Evolutionary conservation across 2,888 invertebrate genomes (phyloP), one percentile per base, ranked within the genome.

Genomic region (Drosophila barbarae): DNA sequence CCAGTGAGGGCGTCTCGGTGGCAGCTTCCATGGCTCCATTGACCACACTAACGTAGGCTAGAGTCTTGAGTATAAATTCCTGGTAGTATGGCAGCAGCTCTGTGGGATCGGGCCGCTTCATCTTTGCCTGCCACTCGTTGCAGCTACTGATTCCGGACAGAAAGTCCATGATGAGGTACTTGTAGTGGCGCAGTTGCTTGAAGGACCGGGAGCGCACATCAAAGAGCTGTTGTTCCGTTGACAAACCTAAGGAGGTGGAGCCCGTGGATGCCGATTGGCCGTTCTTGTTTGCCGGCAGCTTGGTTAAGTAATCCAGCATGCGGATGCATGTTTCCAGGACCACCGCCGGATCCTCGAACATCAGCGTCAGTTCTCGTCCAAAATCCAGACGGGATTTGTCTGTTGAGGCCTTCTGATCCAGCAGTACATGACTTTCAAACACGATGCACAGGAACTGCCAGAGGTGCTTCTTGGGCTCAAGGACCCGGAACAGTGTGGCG

Each of bases 131-230:
- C 94, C 92, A 52, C 96, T 90, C 38, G 10, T n/a, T 7, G 12
- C 93, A 92, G 1, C 94, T 92, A 41, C 96, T 90, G 21, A 96
- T 90, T 18, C 91, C 91, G 9, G 93, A 92, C 51, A 96, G 91
- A 74, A 95, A 95, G 28, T 94, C 94, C 18, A 97, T 90, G 26
- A 94, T 90, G 0, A 93, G 92, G 84, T 96, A 96, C 89, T 95
- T 96, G 87, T 94, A 97, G 87, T 97, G 96, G 3, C 96, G 92
- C 54, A 96, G 90, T 74, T 96, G 95, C 81, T 95, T 94, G 0
- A 94, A 91, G 0, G 93, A 92, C 76, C 93, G 93, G 0, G 91
- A 90, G 8, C 91, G 91, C 0, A 94, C 90, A 83, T 93, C 92
- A 73, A 94, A 94, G 50, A 94, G 90, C 6, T 76, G 65, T 1